Evolutionary conservation across 2,113 vertebrate species (phyloP).

Genomic region (Percina caprodes): DNA sequence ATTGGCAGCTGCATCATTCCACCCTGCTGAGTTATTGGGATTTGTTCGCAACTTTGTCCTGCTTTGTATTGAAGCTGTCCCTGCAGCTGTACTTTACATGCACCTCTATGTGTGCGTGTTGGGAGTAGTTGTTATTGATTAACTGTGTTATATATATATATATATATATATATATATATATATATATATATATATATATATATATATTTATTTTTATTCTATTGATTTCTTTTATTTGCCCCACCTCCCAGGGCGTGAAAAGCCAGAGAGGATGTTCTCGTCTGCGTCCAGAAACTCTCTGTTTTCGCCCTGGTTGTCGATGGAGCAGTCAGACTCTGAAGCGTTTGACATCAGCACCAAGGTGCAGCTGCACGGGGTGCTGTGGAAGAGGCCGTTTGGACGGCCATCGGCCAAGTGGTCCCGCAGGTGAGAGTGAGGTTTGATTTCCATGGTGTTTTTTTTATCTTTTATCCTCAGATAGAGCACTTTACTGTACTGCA

Average conservation of each 20-base stretch:
- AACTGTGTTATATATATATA: neutral
- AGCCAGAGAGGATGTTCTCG: slow-evolving; percentile 80
- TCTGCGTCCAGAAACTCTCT: slow-evolving; percentile 77
- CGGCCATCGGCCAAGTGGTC: slow-evolving; percentile 96
- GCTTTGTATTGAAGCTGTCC: slow-evolving; percentile 39
- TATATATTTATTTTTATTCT: slow-evolving; percentile 12
- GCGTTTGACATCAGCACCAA: slow-evolving; percentile 96
- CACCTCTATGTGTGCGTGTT: slow-evolving; percentile 14
- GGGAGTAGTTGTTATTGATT: slow-evolving; percentile 68
- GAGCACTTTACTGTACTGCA: neutral
- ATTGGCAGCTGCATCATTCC: slow-evolving; percentile 79
- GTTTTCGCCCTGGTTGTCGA: slow-evolving; percentile 89
- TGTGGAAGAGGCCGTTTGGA: slow-evolving; percentile 98
- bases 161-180: neutral
- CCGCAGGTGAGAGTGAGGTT: slow-evolving; percentile 86
- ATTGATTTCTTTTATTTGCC: slow-evolving; percentile 39
- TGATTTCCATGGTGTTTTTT: neutral
- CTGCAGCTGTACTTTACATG: slow-evolving; percentile 12
- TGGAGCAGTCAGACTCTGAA: slow-evolving; percentile 93
- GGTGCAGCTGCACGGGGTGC: slow-evolving; percentile 95
- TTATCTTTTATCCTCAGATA: neutral
- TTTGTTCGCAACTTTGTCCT: slow-evolving; percentile 49
- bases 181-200: neutral
- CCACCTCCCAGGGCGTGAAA: slow-evolving; percentile 31
- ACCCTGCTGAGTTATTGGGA: slow-evolving; percentile 77